Evolutionary conservation across 2,113 vertebrate species (phyloP), one percentile per base, ranked within the genome.

Genomic region (Gadus chalcogrammus): DNA sequence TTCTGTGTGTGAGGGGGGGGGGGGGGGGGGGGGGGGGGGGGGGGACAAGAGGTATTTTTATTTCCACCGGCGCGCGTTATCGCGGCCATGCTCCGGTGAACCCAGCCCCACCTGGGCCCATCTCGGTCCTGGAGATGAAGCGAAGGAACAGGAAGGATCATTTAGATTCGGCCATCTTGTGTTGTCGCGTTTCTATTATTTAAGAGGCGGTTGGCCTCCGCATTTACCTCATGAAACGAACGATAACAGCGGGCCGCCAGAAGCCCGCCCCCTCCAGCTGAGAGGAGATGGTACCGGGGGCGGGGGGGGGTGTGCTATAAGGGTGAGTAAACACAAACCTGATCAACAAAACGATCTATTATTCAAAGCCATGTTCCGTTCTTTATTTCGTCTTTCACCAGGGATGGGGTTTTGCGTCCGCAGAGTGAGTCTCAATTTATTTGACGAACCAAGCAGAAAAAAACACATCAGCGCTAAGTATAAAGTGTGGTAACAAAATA

Each of bases 291-390:
- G 8, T 9, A 48, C 96, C 98, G 96, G 88, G 95, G 93, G 92
- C 93, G 91, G 93, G 89, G 90, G 90, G 72, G 67, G 94, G 94
- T 93, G 93, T 93, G 94, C 94, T 89, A 48, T 48, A 91, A 94
- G 93, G 94, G 94, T 92, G 91, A 94, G 93, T 93, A 94, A 94
- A 95, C 92, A 93, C 91, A 91, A 84, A 93, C 92, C 93, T 93
- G 94, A 94, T 93, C 94, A 93, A 89, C 87, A 87, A 87, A 88
- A 91, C 91, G 89, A 95, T 94, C 92, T 93, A 96, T 98, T 96
- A 96, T 97, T 96, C 93, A 97, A 82, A 90, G 88, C 88, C 83
- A 92, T 85, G 86, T 86, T 93, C 55, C 55, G 7, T 58, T 58
- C 13, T n/a, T 58, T n/a, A 16, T 13, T 58, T n/a, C 16, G 15